Evolutionary conservation across 2,113 vertebrate genomes (phyloP), one percentile per base, ranked within the genome.

Genomic region (Scatophagus argus): DNA sequence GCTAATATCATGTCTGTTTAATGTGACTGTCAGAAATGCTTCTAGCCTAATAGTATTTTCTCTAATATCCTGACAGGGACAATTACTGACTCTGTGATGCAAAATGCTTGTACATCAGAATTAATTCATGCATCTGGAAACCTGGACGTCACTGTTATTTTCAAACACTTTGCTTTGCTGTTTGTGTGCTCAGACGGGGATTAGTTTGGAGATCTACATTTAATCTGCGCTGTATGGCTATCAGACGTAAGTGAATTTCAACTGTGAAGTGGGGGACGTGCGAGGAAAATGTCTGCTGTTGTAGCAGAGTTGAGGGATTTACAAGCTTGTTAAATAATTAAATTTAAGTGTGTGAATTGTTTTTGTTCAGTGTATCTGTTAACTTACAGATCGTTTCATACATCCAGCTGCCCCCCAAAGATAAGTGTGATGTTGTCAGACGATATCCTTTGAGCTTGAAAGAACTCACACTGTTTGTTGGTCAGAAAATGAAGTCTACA

Each of bases 1-100:
- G 65, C 74, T 67, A 23, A 60, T 65, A 75, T 67, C 41, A 51
- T 56, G 65, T 83, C 62, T 71, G 60, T 63, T 70, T 78, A 81
- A 75, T 76, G 66, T 44, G 72, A 23, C 44, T 66, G 77, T 63
- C 65, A 83, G 25, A 73, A 74, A 64, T 2, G 51, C 58, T 77
- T 32, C 32, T 0, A 3, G 34, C 3, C 21, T 47, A 32, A 63
- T 38, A 34, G 67, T 44, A 13, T 43, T 39, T 34, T 8, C 67
- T 69, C 16, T 47, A 29, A 71, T 43, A 60, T 59, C 31, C 68
- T 32, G 64, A 74, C 63, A 61, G 3, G 17, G 61, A 65, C 49
- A 21, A 43, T 75, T 44, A 52, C 21, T 3, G 27, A 21, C 6
- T 34, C 17, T 17, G 36, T 59, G 25, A 66, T 54, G 46, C 16